A percentile compares a stretch with the other conserved stretches of the same genome.
These are phyloP conservation scores for Hecatera dysodea DNA, from an alignment of 2,888 invertebrate species.

Conservation along the genomic window DNA sequence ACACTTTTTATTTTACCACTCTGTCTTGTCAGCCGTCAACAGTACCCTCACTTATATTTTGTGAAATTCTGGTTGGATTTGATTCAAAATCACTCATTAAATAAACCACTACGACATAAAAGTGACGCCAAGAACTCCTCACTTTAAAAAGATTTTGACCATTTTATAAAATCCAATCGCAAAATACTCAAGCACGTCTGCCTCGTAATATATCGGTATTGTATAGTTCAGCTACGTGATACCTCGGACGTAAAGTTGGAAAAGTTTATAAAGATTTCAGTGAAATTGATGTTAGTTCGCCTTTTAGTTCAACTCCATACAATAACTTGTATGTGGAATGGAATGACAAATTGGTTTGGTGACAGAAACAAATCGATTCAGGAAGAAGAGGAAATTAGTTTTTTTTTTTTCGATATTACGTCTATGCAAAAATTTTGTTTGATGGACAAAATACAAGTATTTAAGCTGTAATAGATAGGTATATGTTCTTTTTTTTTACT, in stretches of 20 bases:
- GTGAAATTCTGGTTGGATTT: background rate
- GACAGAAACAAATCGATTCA: slow-evolving; percentile 41
- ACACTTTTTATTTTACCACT: no score
- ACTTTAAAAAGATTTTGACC: slow-evolving; percentile 16
- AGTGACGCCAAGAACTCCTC: background rate
- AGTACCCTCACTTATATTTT: background rate
- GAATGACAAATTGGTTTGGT: slow-evolving; percentile 46
- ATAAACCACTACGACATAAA: background rate
- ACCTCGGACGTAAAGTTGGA: slow-evolving; percentile 39
- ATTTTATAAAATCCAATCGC: slow-evolving; percentile 36
- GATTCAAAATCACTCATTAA: background rate
- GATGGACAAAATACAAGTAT: background rate
- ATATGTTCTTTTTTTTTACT: no score
- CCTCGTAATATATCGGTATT: slow-evolving; percentile 50
- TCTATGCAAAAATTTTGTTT: background rate
- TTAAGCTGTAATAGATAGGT: background rate
- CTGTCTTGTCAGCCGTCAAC: no score
- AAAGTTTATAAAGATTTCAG: slow-evolving; percentile 58
- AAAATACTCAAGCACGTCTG: slow-evolving; percentile 45
- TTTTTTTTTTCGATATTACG: background rate
- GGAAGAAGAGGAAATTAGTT: background rate
- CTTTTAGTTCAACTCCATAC: slow-evolving; percentile 43
- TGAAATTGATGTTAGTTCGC: slow-evolving; percentile 51
- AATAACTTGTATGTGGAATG: slow-evolving; percentile 56
- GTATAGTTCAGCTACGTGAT: slow-evolving; percentile 53